Evolutionary conservation across 1,140 invertebrate genomes (phyloP).

Genomic region (Planococcus citri): DNA sequence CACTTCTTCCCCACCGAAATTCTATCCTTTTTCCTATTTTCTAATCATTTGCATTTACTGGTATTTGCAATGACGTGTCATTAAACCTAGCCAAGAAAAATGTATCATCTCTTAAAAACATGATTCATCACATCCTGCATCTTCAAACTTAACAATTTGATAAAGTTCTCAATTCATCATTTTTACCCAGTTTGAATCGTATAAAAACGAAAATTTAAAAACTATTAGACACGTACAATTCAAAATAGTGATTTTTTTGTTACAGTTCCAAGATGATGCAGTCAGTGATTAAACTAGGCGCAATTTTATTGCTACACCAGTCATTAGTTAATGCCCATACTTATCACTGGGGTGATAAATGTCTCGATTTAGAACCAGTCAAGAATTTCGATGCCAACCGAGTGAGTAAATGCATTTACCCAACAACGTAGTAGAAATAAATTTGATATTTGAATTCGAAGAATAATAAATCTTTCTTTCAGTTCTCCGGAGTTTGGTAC

Average conservation of each 20-base stretch:
- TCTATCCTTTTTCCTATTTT: too few relatives aligned
- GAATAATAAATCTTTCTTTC: constrained; percentile 22
- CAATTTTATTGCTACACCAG: not conserved
- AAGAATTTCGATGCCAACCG: constrained; percentile 53
- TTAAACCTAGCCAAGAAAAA: too few relatives aligned
- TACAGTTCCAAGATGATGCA: not conserved
- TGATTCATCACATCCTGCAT: too few relatives aligned
- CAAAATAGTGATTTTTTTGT: not conserved
- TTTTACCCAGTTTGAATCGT: too few relatives aligned
- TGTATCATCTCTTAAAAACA: too few relatives aligned
- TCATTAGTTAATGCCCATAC: constrained; percentile 37
- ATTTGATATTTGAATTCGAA: not conserved
- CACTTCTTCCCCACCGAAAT: too few relatives aligned
- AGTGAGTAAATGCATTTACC: constrained; percentile 37
- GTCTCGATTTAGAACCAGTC: constrained; percentile 56
- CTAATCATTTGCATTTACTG: too few relatives aligned
- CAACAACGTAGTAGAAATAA: not conserved
- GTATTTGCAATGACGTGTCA: too few relatives aligned
- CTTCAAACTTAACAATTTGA: too few relatives aligned
- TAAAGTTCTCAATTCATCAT: too few relatives aligned
- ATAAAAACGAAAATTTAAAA: too few relatives aligned
- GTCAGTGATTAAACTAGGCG: not conserved
- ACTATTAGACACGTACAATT: too few relatives aligned
- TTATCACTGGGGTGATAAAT: constrained; percentile 54
- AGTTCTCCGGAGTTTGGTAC: constrained; percentile 70